phyloP scores from a whole-genome alignment of 2,888 invertebrate genomes.

The Zygothrica quintamaculata region DNA sequence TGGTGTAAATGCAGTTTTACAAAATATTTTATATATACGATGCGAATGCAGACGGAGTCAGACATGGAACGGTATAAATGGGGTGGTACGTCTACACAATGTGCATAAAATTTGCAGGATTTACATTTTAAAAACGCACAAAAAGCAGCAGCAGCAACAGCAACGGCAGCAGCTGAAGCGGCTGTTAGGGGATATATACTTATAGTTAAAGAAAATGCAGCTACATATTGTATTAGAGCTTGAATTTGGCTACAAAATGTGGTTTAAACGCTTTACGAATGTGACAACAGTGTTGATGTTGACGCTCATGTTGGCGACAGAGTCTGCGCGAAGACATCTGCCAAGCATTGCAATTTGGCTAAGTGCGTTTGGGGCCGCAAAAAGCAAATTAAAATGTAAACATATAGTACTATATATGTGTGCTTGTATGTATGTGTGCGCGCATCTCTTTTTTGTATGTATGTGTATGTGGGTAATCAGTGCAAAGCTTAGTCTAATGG shows the following conservation, averaged over 20 bases:
- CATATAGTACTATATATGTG: conserved; percentile 25
- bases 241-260: conserved; percentile 63
- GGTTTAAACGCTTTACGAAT: conserved; percentile 69
- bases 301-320: conserved; percentile 32
- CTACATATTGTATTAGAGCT: conserved; percentile 22
- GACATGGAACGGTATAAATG: background rate
- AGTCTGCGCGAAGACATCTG: conserved; percentile 67
- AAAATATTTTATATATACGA: conserved; percentile 72
- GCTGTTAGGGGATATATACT: too few species aligned
- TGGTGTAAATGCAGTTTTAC: conserved; percentile 79
- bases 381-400: conserved; percentile 62
- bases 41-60: conserved; percentile 31
- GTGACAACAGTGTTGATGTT: conserved; percentile 3
- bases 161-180: background rate
- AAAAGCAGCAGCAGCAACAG: conserved; percentile 37
- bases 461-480: conserved; percentile 61
- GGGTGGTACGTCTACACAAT: conserved; percentile 47
- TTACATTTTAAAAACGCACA: conserved; percentile 74
- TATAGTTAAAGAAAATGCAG: too few species aligned
- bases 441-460: too few species aligned
- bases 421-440: conserved; percentile 9
- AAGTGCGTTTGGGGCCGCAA: conserved; percentile 59
- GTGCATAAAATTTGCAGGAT: conserved; percentile 76
- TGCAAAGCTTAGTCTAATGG: conserved; percentile 47
- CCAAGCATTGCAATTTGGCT: conserved; percentile 74